phyloP scores from a whole-genome alignment of 2,888 invertebrate genomes.

The Meta bourneti region DNA sequence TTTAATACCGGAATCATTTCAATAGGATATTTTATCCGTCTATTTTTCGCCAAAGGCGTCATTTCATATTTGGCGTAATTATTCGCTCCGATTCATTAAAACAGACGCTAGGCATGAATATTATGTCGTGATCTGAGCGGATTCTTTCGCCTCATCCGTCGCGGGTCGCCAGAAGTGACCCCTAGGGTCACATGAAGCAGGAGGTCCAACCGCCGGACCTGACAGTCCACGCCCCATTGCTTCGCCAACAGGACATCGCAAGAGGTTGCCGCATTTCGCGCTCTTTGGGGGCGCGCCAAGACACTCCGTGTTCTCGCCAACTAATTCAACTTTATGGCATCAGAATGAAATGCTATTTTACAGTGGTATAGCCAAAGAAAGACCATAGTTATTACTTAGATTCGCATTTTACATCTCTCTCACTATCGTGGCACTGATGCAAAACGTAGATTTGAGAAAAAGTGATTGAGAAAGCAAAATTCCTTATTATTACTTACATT shows the following conservation, averaged over 20 bases:
- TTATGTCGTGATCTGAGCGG: conserved; percentile 9
- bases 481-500: no score
- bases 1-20: no score
- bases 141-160: conserved; percentile 56
- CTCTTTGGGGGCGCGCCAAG: conserved; percentile 23
- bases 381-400: no score
- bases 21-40: not conserved
- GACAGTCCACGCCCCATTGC: conserved; percentile 72
- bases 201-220: conserved; percentile 61
- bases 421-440: no score
- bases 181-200: conserved; percentile 57
- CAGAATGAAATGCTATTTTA: not conserved
- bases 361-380: no score
- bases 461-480: no score
- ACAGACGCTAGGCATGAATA: conserved; percentile 22
- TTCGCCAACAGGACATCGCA: conserved; percentile 41
- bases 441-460: no score
- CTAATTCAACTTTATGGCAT: not conserved
- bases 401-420: no score
- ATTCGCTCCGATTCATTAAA: conserved; percentile 28
- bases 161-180: conserved; percentile 56
- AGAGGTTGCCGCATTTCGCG: conserved; percentile 36
- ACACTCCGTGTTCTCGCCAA: not conserved
- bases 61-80: conserved; percentile 28
- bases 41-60: conserved; percentile 1